Evolutionary conservation across 37 sponge, comb jelly and placozoan genomes (phyloP).

Genomic region (Haliclona indistincta): DNA sequence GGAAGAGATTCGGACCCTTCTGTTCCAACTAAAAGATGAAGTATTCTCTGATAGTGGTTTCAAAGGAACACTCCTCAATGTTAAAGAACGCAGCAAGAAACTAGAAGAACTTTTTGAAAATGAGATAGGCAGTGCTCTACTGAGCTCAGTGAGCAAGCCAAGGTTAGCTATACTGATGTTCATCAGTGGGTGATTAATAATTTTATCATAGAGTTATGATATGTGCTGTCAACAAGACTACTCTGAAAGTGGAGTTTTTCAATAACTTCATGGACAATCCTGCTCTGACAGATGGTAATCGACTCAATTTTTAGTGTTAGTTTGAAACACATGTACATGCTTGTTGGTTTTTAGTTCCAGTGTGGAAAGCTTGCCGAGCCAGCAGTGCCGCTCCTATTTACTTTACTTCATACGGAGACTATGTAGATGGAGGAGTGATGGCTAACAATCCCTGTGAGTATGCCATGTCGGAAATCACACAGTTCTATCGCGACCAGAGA

Average conservation of each 20-base stretch:
- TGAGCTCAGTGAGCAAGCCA: slow-evolving; percentile 1
- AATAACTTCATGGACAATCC: slow-evolving; percentile 52
- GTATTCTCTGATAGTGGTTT: slow-evolving; percentile 8
- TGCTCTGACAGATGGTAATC: not conserved
- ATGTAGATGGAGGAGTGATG: slow-evolving; percentile 60
- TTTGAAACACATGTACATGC: not conserved
- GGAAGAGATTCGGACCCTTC: slow-evolving; percentile 20
- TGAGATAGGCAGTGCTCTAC: not conserved
- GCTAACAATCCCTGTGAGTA: slow-evolving; percentile 70
- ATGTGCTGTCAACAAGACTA: slow-evolving; percentile 33
- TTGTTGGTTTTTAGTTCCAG: slow-evolving; percentile 30
- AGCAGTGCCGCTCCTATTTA: slow-evolving; percentile 51
- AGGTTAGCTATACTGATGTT: slow-evolving; percentile 4
- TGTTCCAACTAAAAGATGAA: slow-evolving; percentile 38
- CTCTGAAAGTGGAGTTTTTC: slow-evolving; percentile 38
- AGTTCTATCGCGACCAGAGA: slow-evolving; percentile 31
- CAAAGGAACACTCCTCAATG: not conserved
- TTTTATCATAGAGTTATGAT: slow-evolving; percentile 35
- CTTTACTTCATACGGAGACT: slow-evolving; percentile 60
- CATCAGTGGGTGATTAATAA: not conserved
- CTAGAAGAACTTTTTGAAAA: not conserved
- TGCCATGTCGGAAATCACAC: slow-evolving; percentile 53
- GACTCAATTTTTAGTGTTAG: not conserved
- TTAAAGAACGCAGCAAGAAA: not conserved
- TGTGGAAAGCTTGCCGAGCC: slow-evolving; percentile 62